Conservation (phyloP, 1,140 invertebrate genomes). For the Ooceraea biroi region DNA sequence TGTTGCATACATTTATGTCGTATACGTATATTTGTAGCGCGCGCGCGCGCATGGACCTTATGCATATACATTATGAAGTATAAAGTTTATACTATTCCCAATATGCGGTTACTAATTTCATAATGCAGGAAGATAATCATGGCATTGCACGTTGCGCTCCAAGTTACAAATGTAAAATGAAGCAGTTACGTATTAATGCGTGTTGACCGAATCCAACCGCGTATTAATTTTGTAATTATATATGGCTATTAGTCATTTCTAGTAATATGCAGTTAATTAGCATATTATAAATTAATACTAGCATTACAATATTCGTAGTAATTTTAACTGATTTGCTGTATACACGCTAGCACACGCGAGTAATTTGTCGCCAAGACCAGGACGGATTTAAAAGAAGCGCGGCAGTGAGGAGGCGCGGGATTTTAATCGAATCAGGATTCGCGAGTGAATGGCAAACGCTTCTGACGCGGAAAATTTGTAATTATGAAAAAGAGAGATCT, state of each 20-base stretch:
- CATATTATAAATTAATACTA: constrained; percentile 37
- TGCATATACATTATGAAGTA: no score
- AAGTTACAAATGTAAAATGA: constrained; percentile 21
- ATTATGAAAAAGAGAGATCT: background rate
- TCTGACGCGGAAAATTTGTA: constrained; percentile 3
- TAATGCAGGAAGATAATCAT: background rate
- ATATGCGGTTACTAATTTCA: background rate
- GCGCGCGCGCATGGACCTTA: no score
- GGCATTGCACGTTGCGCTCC: background rate
- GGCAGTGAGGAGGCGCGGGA: background rate
- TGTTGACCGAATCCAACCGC: constrained; percentile 19
- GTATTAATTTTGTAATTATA: constrained; percentile 57
- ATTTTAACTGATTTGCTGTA: constrained; percentile 49
- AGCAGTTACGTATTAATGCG: constrained; percentile 29
- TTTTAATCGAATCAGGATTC: constrained; percentile 6
- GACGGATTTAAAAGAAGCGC: background rate
- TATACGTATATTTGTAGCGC: no score
- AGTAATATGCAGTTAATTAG: constrained; percentile 51
- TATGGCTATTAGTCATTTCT: constrained; percentile 42
- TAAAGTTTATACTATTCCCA: background rate
- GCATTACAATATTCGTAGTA: background rate
- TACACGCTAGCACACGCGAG: background rate
- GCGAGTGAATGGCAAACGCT: background rate
- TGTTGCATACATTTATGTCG: no score
- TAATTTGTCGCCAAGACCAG: background rate